Percentiles rank a stretch among this genome's conserved stretches.
Conservation (phyloP, 2,888 invertebrate species). For the Ennomos fuscantarius region DNA sequence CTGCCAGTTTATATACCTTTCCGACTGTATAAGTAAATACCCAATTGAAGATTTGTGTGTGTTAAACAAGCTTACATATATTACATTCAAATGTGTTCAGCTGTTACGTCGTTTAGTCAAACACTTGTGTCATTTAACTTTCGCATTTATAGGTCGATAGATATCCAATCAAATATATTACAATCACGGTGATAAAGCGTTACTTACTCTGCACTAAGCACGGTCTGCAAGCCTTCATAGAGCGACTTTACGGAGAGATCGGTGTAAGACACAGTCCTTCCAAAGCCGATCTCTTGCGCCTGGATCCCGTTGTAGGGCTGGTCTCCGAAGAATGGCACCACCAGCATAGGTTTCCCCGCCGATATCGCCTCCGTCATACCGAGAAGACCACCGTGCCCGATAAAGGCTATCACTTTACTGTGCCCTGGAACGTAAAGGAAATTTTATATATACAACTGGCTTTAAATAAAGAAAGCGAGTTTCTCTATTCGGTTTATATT, state of each 20-base stretch:
- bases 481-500: too few species aligned
- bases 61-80: too few species aligned
- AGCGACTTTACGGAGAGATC: slow-evolving; percentile 81
- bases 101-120: too few species aligned
- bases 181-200: too few species aligned
- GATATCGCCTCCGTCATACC: slow-evolving; percentile 87
- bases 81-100: too few species aligned
- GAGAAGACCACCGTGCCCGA: slow-evolving; percentile 86
- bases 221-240: slow-evolving; percentile 74
- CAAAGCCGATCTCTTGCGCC: slow-evolving; percentile 80
- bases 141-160: too few species aligned
- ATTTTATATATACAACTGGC: not conserved
- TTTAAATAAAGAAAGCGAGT: too few species aligned
- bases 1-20: too few species aligned
- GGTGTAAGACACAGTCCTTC: slow-evolving; percentile 75
- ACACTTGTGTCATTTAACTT: too few species aligned
- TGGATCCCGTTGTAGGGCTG: slow-evolving; percentile 85
- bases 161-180: too few species aligned
- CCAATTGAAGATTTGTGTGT: too few species aligned
- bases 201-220: slow-evolving; percentile 84
- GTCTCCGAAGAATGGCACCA: slow-evolving; percentile 87
- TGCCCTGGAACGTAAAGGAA: slow-evolving; percentile 71
- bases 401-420: slow-evolving; percentile 85
- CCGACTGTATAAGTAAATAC: too few species aligned
- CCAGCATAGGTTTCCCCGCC: slow-evolving; percentile 86